These are phyloP conservation scores for Phenacoccus solenopsis DNA, from an alignment of 1,140 invertebrate species.

Conservation along the genomic window DNA sequence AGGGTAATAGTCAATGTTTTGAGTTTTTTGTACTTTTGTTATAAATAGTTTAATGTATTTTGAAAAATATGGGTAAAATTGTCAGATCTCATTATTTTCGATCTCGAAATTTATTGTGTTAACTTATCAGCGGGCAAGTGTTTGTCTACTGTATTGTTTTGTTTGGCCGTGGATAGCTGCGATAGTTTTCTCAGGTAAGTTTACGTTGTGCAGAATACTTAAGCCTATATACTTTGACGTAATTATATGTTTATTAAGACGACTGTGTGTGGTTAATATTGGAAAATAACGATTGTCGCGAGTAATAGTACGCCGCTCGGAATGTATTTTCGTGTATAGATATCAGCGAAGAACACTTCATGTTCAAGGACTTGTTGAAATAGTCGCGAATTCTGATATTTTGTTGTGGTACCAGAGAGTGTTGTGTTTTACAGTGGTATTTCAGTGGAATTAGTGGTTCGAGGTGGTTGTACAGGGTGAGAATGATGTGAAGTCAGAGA, in stretches of 20 bases:
- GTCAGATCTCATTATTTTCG: background rate
- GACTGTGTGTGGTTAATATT: background rate
- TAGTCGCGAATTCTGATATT: too few relatives aligned
- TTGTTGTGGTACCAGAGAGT: too few relatives aligned
- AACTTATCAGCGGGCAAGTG: background rate
- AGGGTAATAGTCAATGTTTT: slow-evolving; percentile 1
- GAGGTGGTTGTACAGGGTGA: too few relatives aligned
- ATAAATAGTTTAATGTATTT: too few relatives aligned
- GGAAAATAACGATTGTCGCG: too few relatives aligned
- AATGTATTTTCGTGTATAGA: too few relatives aligned
- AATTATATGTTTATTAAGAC: background rate
- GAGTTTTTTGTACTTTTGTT: background rate
- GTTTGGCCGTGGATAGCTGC: background rate
- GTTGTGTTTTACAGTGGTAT: too few relatives aligned
- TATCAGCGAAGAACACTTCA: too few relatives aligned
- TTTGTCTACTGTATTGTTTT: background rate
- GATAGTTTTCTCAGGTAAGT: background rate
- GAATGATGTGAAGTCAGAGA: too few relatives aligned
- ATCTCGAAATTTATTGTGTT: background rate
- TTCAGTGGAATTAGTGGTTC: too few relatives aligned
- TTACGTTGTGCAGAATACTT: background rate
- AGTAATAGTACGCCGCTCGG: too few relatives aligned
- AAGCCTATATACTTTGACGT: background rate
- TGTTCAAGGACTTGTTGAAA: too few relatives aligned
- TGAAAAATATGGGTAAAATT: background rate